Evolutionary conservation across 1,140 invertebrate genomes (phyloP), one percentile per base, ranked within the genome.

Genomic region (Microplitis mediator): DNA sequence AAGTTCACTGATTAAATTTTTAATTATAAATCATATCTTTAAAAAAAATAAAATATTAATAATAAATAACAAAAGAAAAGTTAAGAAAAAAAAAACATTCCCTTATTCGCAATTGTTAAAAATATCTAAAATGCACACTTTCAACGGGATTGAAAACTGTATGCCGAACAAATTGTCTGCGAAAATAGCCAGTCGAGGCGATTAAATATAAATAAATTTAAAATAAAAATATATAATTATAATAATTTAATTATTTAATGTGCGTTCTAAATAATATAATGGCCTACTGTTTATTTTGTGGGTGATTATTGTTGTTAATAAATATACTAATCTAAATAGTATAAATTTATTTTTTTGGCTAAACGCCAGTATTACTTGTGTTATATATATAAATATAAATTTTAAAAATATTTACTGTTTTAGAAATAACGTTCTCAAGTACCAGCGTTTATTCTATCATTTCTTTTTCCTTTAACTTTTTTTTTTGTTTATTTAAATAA

Each of bases 1-100:
- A 97, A 96, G 91, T 99, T 99, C 90, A 93, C 93, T 79, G 97
- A 99, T 89, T 99, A 97, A 91, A 68, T 77, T 75, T 6, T 45
- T 23, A 72, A 74, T 54, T 52, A 72, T 32, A 45, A 65, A 60
- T 50, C 32, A 39, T 56, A 45, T 14, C n/a, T 69, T 39, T 34
- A 50, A 69, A 60, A 60, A 31, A 65, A 14, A n/a, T n/a, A n/a
- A 11, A 45, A 65, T 35, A 36, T 36, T 6, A 63, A 63, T 63
- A 14, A 14, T 54, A 31, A 31, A 31, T 32, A 70, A 62, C 13
- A 50, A 32, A 23, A 16, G 39, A 45, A 56, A 58, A 32, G 54
- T 16, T 16, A 39, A 65, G 50, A 50, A 62, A 60, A 60, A 66
- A 31, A 67, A 79, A 81, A 82, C 80, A 83, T 83, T 83, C 82